A percentile compares a stretch with the other conserved stretches of the same genome.
Conservation (phyloP, 2,888 invertebrate genomes). For the Trachelus tabidus region DNA sequence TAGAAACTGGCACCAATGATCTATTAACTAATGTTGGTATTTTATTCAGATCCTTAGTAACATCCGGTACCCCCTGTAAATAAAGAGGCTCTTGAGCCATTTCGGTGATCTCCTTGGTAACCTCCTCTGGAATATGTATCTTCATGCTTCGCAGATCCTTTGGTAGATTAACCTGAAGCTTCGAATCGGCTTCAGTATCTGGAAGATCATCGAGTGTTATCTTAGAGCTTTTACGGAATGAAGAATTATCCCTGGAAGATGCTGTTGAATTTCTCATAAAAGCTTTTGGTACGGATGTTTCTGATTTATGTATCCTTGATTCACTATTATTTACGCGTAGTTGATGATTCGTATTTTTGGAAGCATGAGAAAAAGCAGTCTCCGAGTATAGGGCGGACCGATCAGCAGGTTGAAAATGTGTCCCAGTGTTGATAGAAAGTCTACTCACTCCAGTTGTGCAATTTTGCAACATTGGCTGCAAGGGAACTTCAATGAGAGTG, state of each 20-base stretch:
- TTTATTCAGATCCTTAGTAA: constrained; percentile 48
- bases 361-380: not conserved
- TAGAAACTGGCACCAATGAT: constrained; percentile 46
- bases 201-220: constrained; percentile 40
- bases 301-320: not conserved
- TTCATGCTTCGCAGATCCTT: constrained; percentile 9
- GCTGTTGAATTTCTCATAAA: constrained; percentile 2
- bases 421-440: not conserved
- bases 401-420: not conserved
- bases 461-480: not conserved
- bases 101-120: constrained; percentile 12
- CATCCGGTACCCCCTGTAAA: constrained; percentile 44
- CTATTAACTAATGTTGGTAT: constrained; percentile 49
- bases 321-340: not conserved
- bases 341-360: not conserved
- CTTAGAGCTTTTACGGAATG: constrained; percentile 12
- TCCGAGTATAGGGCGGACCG: not conserved
- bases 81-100: constrained; percentile 47
- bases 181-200: constrained; percentile 47
- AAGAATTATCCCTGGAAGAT: constrained; percentile 4
- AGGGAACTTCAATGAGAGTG: constrained; percentile 7
- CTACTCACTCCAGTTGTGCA: not conserved
- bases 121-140: constrained; percentile 19
- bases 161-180: constrained; percentile 25
- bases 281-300: constrained; percentile 7